A percentile compares a stretch with the other conserved stretches of the same genome.
Evolutionary conservation across 2,797 vertebrate genomes (phyloP).

Genomic region (Thripadectes ignobilis): DNA sequence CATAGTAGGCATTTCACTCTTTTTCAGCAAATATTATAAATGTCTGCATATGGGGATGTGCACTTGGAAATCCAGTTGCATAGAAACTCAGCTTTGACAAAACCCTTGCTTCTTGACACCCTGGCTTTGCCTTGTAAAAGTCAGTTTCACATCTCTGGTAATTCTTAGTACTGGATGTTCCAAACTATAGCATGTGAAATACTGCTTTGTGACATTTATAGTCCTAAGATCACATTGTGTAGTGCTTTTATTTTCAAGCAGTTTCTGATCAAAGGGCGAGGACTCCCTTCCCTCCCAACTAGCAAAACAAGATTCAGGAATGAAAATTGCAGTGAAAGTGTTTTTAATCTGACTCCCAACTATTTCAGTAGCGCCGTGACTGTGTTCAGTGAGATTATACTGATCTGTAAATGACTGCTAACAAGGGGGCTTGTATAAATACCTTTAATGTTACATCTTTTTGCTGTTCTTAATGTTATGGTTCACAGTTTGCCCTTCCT

Average conservation of each 20-base stretch:
- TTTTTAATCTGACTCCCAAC: not conserved
- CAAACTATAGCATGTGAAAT: not conserved
- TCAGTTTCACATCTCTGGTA: not conserved
- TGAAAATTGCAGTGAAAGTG: not conserved
- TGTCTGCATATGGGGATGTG: not conserved
- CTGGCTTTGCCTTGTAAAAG: not conserved
- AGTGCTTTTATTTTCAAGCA: conserved; percentile 22
- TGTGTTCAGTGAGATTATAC: not conserved
- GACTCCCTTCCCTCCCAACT: not conserved
- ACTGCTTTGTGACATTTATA: conserved; percentile 3
- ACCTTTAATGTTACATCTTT: not conserved
- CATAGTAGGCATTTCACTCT: not conserved
- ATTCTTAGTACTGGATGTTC: not conserved
- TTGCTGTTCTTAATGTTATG: not conserved
- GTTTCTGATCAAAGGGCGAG: not conserved
- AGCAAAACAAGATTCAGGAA: not conserved
- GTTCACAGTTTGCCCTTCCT: not conserved
- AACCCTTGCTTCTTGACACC: not conserved
- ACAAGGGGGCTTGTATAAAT: not conserved
- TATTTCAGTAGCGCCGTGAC: not conserved
- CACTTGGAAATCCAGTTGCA: not conserved
- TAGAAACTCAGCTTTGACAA: not conserved
- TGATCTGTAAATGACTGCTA: not conserved
- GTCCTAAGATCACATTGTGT: not conserved
- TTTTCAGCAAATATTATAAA: not conserved